Conservation (phyloP, 2,888 invertebrate genomes). For the Chorisops tibialis region DNA sequence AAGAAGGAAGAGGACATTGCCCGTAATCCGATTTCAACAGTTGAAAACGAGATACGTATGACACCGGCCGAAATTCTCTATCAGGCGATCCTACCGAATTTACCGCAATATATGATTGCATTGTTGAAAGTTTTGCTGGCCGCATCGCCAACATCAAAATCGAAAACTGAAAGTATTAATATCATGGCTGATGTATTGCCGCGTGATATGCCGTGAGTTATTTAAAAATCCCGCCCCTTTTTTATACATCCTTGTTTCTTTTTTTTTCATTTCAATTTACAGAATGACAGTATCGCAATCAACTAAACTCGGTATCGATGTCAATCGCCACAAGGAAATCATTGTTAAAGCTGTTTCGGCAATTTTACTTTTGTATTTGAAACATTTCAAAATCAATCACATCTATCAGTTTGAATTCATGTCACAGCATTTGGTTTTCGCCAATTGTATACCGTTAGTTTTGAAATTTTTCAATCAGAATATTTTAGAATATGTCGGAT, state of each 20-base stretch:
- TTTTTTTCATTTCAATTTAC: constrained; percentile 34
- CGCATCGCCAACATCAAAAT: constrained; percentile 98
- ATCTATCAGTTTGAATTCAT: constrained; percentile 99
- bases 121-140: constrained; percentile 93
- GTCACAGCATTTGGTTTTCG: constrained; percentile 97
- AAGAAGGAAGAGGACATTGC: constrained; percentile 88
- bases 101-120: constrained; percentile 98
- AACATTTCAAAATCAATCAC: constrained; percentile 96
- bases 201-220: constrained; percentile 87
- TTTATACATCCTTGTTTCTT: neutral
- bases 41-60: constrained; percentile 72
- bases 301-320: constrained; percentile 93
- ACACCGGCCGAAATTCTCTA: constrained; percentile 88
- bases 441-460: constrained; percentile 97
- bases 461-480: constrained; percentile 99
- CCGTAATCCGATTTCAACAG: constrained; percentile 83
- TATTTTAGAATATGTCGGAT: constrained; percentile 89
- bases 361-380: constrained; percentile 83
- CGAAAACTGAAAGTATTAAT: constrained; percentile 96
- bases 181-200: constrained; percentile 97
- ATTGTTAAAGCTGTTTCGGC: constrained; percentile 95
- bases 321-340: constrained; percentile 97
- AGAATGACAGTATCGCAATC: constrained; percentile 90
- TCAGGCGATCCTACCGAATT: constrained; percentile 89
- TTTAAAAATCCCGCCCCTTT: neutral